A percentile compares a stretch with the other conserved stretches of the same genome.
Evolutionary conservation across 2,113 vertebrate genomes (phyloP).

Genomic region (western clawed frog (Xenopus tropicalis)): UCB_Xtro_10.0 CM004449.2:110916001-110916500

Average conservation of each 20-base stretch:
- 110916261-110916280: conserved; percentile 13
- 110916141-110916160: conserved; percentile 23
- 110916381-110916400: conserved; percentile 26
- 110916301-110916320: conserved; percentile 18
- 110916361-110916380: background rate
- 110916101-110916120: conserved; percentile 33
- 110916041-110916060: too few species aligned
- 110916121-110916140: conserved; percentile 29
- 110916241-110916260: conserved; percentile 41
- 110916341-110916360: conserved; percentile 31
- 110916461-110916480: background rate
- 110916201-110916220: conserved; percentile 41
- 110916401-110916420: background rate
- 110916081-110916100: conserved; percentile 18
- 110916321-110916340: conserved; percentile 43
- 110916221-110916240: conserved; percentile 28
- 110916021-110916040: too few species aligned
- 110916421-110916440: conserved; percentile 33
- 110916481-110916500: background rate
- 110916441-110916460: background rate
- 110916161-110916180: conserved; percentile 27
- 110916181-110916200: conserved; percentile 28
- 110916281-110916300: conserved; percentile 37
- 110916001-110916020: too few species aligned
- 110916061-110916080: background rate